Conservation (phyloP, 2,797 vertebrate genomes). For the Parauchenoglanis ngamensis region DNA sequence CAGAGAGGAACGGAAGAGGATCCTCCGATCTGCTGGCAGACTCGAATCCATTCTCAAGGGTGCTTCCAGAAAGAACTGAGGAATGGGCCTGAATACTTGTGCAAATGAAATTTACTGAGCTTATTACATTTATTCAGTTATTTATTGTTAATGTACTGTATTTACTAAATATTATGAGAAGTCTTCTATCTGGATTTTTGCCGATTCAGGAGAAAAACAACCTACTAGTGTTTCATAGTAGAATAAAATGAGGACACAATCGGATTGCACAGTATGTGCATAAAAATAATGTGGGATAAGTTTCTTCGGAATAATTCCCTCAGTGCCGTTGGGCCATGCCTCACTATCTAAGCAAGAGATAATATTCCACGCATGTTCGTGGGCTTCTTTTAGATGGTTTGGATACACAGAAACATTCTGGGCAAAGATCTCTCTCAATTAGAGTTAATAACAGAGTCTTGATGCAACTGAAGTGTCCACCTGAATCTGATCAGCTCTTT, state of each 20-base stretch:
- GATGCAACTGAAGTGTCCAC: slow-evolving; percentile 14
- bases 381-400: neutral
- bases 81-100: neutral
- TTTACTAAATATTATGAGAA: neutral
- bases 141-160: neutral
- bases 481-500: slow-evolving; percentile 31
- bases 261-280: neutral
- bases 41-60: neutral
- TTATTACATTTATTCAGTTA: neutral
- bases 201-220: neutral
- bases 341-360: neutral
- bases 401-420: neutral
- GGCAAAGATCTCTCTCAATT: neutral
- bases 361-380: too few relatives aligned
- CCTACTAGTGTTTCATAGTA: neutral
- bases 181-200: neutral
- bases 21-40: neutral
- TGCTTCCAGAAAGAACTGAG: neutral
- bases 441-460: neutral
- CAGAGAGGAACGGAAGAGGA: neutral
- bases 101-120: neutral
- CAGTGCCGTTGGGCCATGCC: neutral
- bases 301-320: slow-evolving; percentile 10
- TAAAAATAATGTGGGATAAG: neutral
- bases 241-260: neutral